A percentile compares a stretch with the other conserved stretches of the same genome.
These are phyloP conservation scores for Malurus elegans DNA, from an alignment of 2,113 vertebrate species.

Conservation along the genomic window DNA sequence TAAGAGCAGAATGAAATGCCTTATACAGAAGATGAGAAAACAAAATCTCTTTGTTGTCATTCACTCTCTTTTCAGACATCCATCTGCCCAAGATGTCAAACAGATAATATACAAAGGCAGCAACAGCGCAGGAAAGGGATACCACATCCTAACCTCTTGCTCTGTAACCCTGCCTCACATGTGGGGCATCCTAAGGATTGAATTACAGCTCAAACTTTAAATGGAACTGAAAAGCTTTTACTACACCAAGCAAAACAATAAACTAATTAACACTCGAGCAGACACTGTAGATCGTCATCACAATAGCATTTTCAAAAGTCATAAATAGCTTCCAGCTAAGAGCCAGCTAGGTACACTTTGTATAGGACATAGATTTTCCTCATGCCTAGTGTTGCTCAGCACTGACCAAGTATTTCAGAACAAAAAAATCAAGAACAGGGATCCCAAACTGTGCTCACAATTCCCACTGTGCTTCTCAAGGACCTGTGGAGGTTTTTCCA, in stretches of 20 bases:
- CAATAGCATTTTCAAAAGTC: background rate
- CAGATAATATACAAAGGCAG: background rate
- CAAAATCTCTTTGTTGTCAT: background rate
- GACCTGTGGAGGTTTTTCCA: background rate
- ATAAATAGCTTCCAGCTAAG: background rate
- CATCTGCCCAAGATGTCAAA: background rate
- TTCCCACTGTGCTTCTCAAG: background rate
- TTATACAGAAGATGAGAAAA: background rate
- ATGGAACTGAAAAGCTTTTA: background rate
- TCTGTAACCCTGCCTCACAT: background rate
- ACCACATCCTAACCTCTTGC: background rate
- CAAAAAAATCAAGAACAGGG: background rate
- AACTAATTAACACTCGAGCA: background rate
- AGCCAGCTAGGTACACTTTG: background rate
- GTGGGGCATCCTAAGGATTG: background rate
- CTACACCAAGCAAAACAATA: background rate
- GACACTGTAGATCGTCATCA: background rate
- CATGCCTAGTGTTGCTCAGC: background rate
- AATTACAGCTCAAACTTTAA: background rate
- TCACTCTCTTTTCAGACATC: background rate
- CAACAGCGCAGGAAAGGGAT: background rate
- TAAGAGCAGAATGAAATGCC: background rate
- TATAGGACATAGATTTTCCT: background rate
- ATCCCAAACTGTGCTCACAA: background rate
- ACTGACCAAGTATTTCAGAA: background rate